These are phyloP conservation scores for Syrrhaptes paradoxus DNA, from an alignment of 2,113 vertebrate species.

Conservation along the genomic window DNA sequence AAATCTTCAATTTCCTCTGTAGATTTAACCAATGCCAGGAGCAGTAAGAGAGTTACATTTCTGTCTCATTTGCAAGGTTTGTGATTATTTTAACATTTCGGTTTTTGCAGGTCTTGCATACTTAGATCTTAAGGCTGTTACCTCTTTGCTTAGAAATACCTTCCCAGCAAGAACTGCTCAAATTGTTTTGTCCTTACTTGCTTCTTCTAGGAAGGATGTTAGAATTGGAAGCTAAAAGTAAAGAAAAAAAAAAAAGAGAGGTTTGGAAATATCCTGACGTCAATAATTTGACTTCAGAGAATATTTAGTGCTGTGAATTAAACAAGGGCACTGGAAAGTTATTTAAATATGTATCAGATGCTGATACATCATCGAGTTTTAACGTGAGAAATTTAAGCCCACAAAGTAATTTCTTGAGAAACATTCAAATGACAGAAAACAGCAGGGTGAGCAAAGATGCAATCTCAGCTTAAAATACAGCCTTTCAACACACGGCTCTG, in stretches of 20 bases:
- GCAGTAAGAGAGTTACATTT: constrained; percentile 24
- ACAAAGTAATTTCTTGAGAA: neutral
- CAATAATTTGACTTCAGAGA: neutral
- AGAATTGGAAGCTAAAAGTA: neutral
- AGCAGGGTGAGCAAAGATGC: neutral
- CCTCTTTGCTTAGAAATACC: neutral
- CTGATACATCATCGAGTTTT: neutral
- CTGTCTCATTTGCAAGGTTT: neutral
- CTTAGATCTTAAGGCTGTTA: neutral
- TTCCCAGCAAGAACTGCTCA: neutral
- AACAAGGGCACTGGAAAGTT: constrained; percentile 36
- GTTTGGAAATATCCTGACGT: neutral
- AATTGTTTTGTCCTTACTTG: neutral
- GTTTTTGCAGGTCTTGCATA: neutral
- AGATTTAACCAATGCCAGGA: constrained; percentile 48
- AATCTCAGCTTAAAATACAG: neutral
- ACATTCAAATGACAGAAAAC: neutral
- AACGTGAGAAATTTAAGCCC: neutral
- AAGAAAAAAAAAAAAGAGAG: neutral
- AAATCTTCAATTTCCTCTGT: constrained; percentile 64
- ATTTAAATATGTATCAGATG: constrained; percentile 21
- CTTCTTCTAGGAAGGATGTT: neutral
- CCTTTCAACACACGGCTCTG: neutral
- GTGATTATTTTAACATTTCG: constrained; percentile 21
- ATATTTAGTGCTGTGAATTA: constrained; percentile 5